Evolutionary conservation across 2,797 vertebrate genomes (phyloP).

Genomic region (Gila robusta): DNA sequence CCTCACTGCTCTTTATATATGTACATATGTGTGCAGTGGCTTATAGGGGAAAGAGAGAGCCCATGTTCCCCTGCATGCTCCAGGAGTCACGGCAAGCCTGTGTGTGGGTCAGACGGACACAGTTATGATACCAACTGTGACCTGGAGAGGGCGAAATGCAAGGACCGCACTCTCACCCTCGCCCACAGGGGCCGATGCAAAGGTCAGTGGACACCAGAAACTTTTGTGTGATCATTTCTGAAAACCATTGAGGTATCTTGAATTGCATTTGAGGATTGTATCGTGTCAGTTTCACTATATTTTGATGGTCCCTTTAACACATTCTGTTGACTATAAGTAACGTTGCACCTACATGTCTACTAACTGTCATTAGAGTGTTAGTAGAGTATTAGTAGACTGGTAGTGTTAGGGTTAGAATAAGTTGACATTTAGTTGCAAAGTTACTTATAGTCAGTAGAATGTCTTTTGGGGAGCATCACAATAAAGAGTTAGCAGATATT

Average conservation of each 20-base stretch:
- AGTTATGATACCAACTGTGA: slow-evolving; percentile 95
- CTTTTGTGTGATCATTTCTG: neutral
- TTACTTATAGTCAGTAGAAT: too few species aligned
- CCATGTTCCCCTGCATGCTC: slow-evolving; percentile 90
- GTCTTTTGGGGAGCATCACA: too few species aligned
- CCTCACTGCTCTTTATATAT: neutral
- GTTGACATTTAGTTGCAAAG: too few species aligned
- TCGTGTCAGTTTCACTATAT: neutral
- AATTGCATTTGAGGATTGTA: neutral
- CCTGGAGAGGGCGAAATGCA: slow-evolving; percentile 95
- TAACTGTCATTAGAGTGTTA: too few species aligned
- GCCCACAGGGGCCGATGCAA: slow-evolving; percentile 91
- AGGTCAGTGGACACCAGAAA: slow-evolving; percentile 77
- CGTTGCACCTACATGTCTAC: too few species aligned
- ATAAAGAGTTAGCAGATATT: too few species aligned
- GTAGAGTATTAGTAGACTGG: too few species aligned
- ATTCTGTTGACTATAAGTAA: too few species aligned
- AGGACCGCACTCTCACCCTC: slow-evolving; percentile 83
- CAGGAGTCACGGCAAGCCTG: slow-evolving; percentile 86
- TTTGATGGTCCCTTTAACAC: too few species aligned
- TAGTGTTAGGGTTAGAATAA: too few species aligned
- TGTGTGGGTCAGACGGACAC: slow-evolving; percentile 93
- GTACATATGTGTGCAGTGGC: slow-evolving; percentile 81
- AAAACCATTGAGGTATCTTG: neutral
- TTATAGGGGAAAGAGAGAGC: slow-evolving; percentile 92